phyloP scores from a whole-genome alignment of 2,797 vertebrate genomes.

The Pseudopleuronectes americanus region DNA sequence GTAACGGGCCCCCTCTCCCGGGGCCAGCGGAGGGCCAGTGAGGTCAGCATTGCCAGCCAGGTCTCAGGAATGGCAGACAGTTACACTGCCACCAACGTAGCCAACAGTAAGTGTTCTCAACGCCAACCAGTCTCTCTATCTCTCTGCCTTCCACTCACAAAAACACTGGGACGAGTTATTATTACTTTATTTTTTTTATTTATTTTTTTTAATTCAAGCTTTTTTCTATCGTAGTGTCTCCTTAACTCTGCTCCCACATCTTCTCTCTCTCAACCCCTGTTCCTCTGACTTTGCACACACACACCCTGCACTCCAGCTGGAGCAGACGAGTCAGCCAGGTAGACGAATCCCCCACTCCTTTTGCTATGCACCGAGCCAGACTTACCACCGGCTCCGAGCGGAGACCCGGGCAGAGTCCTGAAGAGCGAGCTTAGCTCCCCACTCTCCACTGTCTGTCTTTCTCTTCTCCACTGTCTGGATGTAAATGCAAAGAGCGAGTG shows the following conservation, averaged over 20 bases:
- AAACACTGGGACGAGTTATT: constrained; percentile 48
- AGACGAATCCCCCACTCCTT: constrained; percentile 32
- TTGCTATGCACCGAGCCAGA: constrained; percentile 35
- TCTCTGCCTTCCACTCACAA: constrained; percentile 69
- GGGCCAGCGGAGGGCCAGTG: constrained; percentile 94
- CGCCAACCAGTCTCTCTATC: constrained; percentile 66
- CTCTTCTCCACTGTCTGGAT: constrained; percentile 75
- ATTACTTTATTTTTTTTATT: constrained; percentile 8
- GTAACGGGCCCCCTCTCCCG: constrained; percentile 88
- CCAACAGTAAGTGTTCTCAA: constrained; percentile 93
- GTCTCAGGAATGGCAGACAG: constrained; percentile 98
- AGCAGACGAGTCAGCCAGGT: constrained; percentile 46
- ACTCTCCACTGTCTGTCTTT: constrained; percentile 73
- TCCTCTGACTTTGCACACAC: constrained; percentile 60
- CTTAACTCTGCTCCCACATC: constrained; percentile 27
- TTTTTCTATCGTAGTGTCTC: constrained; percentile 38
- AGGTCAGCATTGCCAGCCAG: constrained; percentile 99
- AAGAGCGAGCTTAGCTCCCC: constrained; percentile 57
- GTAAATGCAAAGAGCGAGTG: constrained; percentile 75
- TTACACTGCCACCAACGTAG: constrained; percentile 95
- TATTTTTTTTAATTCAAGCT: constrained; percentile 34
- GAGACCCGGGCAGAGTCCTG: constrained; percentile 18
- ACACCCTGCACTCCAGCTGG: constrained; percentile 52
- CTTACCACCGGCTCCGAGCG: constrained; percentile 14
- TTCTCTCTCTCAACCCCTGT: constrained; percentile 21